Evolutionary conservation across 2,888 invertebrate species (phyloP).

Genomic region (Orthonychiurus folsomi): DNA sequence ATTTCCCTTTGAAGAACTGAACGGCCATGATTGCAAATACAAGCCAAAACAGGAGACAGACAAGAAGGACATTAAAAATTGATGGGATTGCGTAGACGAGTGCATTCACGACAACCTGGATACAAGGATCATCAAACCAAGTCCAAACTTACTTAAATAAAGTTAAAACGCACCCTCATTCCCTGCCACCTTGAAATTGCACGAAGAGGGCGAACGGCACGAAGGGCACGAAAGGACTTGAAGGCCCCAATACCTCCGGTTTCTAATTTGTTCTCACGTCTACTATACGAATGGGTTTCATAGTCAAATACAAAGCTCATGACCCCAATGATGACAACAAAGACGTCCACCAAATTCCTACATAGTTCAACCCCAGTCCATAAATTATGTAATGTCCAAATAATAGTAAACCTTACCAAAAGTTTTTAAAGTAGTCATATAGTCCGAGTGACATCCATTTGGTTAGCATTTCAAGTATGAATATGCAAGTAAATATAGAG

Average conservation of each 20-base stretch:
- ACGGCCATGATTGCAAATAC: constrained; percentile 97
- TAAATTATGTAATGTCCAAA: no score
- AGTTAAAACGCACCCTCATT: constrained; percentile 59
- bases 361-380: no score
- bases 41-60: constrained; percentile 94
- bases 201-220: constrained; percentile 81
- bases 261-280: no score
- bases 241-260: constrained; percentile 5
- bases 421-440: no score
- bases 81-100: constrained; percentile 57
- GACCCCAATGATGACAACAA: constrained; percentile 87
- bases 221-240: constrained; percentile 53
- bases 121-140: constrained; percentile 23
- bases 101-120: constrained; percentile 90
- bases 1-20: constrained; percentile 92
- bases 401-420: no score
- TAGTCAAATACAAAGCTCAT: no score
- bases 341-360: constrained; percentile 92
- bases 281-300: no score
- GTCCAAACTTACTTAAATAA: constrained; percentile 49
- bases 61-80: constrained; percentile 91
- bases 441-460: constrained; percentile 92
- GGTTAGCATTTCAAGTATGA: constrained; percentile 86
- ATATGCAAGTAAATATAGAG: constrained; percentile 79
- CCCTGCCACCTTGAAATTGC: constrained; percentile 96